Base-by-base conservation (phyloP, 2,888 invertebrate genomes). In the Dolichopus griseipennis region DNA sequence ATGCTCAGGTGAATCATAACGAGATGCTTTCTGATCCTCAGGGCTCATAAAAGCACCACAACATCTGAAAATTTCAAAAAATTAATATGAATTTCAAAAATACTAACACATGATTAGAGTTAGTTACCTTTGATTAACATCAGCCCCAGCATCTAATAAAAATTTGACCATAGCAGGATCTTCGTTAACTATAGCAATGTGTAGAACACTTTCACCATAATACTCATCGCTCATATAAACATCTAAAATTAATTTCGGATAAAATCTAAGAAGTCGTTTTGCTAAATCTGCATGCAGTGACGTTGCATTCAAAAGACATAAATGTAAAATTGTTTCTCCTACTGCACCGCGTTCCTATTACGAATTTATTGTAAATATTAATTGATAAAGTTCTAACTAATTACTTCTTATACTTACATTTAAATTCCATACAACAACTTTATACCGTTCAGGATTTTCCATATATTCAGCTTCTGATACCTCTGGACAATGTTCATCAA, bases 181-280 rank as follows among this genome's bases (percentile, higher is more conserved):
- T 79, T 99, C 98, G 81, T 98, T 99, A 0, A 97, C 97, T 73
- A 98, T 97, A 5, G 97, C 97, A 79, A 98, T 95, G 78, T 99
- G 99, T 1, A 99, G 85, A 0, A 94, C 93, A 77, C 91, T 95
- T 79, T 97, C 97, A 1, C 97, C 98, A 77, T 96, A 99, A 80
- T 97, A 98, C 81, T 98, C 98, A 76, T 98, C 98, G 66, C 91
- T 90, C 83, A 95, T 90, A 81, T 97, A 98, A 73, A 96, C 91
- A 77, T 99, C 98, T 77, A 96, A 92, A 75, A 98, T 94, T 22
- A 99, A 86, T 78, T 94, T 95, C 0, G 99, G 99, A 83, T 94
- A 99, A 78, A 93, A 92, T 66, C 91, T 86, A 9, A 98, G 83
- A 34, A 99, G 84, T 69, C 97, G 84, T 81, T 97, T 97, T 0